Evolutionary conservation across 2,888 invertebrate species (phyloP).

Genomic region (Xestobium rufovillosum): DNA sequence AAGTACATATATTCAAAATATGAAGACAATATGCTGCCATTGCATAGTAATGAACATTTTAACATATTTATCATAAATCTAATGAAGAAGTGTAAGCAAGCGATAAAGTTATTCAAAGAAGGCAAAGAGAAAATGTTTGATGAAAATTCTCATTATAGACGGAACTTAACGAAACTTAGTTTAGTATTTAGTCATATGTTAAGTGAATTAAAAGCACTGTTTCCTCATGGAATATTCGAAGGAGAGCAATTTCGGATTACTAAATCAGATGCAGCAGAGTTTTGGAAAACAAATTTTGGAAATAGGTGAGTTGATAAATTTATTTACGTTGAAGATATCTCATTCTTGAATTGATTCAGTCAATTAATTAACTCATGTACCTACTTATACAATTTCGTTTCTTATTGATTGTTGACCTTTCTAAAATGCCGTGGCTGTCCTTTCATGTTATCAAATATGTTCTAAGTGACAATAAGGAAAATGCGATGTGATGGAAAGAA

Average conservation of each 20-base stretch:
- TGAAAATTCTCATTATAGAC: slow-evolving; percentile 86
- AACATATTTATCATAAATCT: slow-evolving; percentile 96
- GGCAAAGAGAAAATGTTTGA: slow-evolving; percentile 99
- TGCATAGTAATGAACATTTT: slow-evolving; percentile 95
- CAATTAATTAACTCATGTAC: no score
- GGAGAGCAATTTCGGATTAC: slow-evolving; percentile 98
- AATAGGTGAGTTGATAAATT: slow-evolving; percentile 69
- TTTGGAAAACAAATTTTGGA: slow-evolving; percentile 94
- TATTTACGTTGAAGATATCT: not conserved
- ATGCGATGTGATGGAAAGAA: no score
- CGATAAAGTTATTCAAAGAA: slow-evolving; percentile 96
- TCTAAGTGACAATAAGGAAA: no score
- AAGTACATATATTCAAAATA: slow-evolving; percentile 92
- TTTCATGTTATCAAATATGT: no score
- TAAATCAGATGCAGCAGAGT: slow-evolving; percentile 97
- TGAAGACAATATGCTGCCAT: slow-evolving; percentile 87
- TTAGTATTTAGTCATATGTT: slow-evolving; percentile 99
- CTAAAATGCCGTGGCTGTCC: no score
- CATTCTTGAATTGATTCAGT: no score
- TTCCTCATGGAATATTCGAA: slow-evolving; percentile 91
- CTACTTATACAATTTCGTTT: no score
- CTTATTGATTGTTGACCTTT: no score
- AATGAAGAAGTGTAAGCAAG: slow-evolving; percentile 97
- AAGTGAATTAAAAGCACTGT: slow-evolving; percentile 96
- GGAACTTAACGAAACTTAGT: slow-evolving; percentile 95